Base-by-base conservation (phyloP, 2,797 vertebrate species). In the Notamacropus eugenii region DNA sequence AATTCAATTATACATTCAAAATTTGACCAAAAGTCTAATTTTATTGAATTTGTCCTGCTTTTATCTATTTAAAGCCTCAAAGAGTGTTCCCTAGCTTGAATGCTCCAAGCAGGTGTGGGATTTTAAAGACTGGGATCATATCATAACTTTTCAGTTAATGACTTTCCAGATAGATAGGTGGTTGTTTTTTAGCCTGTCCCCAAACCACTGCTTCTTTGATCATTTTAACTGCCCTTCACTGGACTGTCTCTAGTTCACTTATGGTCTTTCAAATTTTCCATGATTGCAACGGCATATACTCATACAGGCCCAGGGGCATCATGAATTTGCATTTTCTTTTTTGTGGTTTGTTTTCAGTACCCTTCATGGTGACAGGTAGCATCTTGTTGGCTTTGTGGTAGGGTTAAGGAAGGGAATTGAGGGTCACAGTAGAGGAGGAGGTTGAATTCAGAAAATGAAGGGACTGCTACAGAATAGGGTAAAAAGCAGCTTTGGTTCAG, bases 11-110 rank as follows among this genome's bases (percentile, higher is more conserved):
- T 6, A 52, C 52, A 52, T 52, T 52, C 52, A 6, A 52, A 52
- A 52, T 52, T 52, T 52, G 40, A 59, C 40, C 40, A 11, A 50
- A 87, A 87, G 24, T 46, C 22, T 54, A 62, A 4, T 62, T 92
- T 91, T 92, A 50, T 91, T 92, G 92, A 94, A 87, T 34, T 55
- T 90, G 29, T 91, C 29, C 87, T 97, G 24, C 55, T 19, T 67
- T 22, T 40, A 10, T 3, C 59, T 92, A 40, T 55, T 95, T 92
- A 55, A 95, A 96, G 56, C 40, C 57, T 92, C 16, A 16, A 22
- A 54, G 28, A 57, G 29, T 54, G 8, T 19, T 13, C 0, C 93
- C n/a, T 52, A 59, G 34, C 92, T 59, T 93, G 59, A 67, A 93
- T 91, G 90, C 31, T 34, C 93, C 52, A 52, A 24, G 24, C 11